Evolutionary conservation across 2,113 vertebrate genomes (phyloP).

Genomic region (Bujurquina vittata): DNA sequence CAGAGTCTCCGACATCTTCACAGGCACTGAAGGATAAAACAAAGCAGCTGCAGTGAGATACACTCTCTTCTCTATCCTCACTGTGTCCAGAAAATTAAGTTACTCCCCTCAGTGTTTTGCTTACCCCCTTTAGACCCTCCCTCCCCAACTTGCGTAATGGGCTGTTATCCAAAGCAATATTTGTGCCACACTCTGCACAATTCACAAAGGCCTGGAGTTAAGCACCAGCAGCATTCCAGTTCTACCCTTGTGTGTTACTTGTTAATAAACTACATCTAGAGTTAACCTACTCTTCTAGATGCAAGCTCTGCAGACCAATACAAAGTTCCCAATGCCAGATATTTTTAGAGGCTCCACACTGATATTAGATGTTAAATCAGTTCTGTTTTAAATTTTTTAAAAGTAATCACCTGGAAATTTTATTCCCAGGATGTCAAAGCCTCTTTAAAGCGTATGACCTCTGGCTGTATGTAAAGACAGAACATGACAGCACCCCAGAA

Average conservation of each 20-base stretch:
- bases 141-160: slow-evolving; percentile 35
- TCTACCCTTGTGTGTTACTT: not conserved
- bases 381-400: not conserved
- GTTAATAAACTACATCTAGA: not conserved
- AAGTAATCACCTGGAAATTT: not conserved
- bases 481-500: too few species aligned
- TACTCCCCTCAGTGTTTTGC: not conserved
- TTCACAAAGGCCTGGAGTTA: slow-evolving; percentile 26
- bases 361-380: not conserved
- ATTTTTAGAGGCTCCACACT: not conserved
- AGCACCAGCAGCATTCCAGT: slow-evolving; percentile 20
- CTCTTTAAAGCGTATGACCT: too few species aligned
- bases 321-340: not conserved
- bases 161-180: slow-evolving; percentile 11
- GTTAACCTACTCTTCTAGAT: too few species aligned
- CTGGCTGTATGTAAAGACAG: too few species aligned
- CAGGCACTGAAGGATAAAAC: slow-evolving; percentile 70
- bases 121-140: slow-evolving; percentile 20
- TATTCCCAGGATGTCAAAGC: not conserved
- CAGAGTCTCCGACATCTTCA: slow-evolving; percentile 83
- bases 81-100: not conserved
- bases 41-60: not conserved
- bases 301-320: too few species aligned
- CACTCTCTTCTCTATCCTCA: not conserved
- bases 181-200: slow-evolving; percentile 12